These are phyloP conservation scores for Steinernema scapterisci DNA, from an alignment of 2,888 invertebrate genomes.

Conservation along the genomic window DNA sequence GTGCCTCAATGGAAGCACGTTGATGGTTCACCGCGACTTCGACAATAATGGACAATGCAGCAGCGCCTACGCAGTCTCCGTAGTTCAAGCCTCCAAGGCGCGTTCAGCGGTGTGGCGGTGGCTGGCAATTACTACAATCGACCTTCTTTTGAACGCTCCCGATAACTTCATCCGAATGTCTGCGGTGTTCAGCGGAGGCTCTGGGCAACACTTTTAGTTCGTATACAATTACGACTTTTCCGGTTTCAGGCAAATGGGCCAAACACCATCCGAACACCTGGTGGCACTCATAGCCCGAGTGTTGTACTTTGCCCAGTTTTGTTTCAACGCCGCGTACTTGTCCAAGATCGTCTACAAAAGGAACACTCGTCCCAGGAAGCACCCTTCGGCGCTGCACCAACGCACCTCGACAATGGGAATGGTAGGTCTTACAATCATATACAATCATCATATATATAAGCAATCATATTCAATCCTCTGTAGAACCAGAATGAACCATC, in stretches of 20 bases:
- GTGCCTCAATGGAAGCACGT: constrained; percentile 19
- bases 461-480: too few species aligned
- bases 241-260: neutral
- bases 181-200: constrained; percentile 35
- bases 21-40: constrained; percentile 26
- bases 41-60: constrained; percentile 27
- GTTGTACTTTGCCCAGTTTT: constrained; percentile 45
- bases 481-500: constrained; percentile 3
- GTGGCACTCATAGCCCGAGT: constrained; percentile 40
- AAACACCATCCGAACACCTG: constrained; percentile 32
- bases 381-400: neutral
- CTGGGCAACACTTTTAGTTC: neutral
- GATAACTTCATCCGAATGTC: constrained; percentile 41
- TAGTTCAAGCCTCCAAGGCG: constrained; percentile 31
- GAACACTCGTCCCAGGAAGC: constrained; percentile 34
- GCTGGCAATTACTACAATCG: constrained; percentile 46
- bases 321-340: constrained; percentile 45
- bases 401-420: neutral
- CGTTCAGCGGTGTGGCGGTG: constrained; percentile 42
- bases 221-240: neutral
- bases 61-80: constrained; percentile 14
- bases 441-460: neutral
- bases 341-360: constrained; percentile 42
- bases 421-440: too few species aligned
- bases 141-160: constrained; percentile 43